Base-by-base conservation (phyloP, 2,113 vertebrate species). In the Conger conger region DNA sequence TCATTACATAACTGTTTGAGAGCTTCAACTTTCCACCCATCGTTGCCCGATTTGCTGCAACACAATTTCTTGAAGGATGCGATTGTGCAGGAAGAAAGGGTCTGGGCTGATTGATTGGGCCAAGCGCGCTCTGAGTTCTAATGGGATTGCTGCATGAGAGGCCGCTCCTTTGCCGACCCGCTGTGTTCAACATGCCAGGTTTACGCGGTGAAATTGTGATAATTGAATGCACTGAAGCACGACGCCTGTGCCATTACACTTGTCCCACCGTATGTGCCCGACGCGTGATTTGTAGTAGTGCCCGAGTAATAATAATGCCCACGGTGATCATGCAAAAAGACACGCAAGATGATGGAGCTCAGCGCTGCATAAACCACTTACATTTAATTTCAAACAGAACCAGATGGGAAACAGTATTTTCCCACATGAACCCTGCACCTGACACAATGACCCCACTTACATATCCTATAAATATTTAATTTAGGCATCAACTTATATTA, bases 161-260 rank as follows among this genome's bases (percentile, higher is more conserved):
- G 86, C 84, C 91, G 90, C 93, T 89, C 63, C 30, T 78, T 87
- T 83, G 50, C 89, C 57, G 91, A 93, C 92, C 90, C 63, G 90
- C 82, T 60, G 88, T 87, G 89, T 90, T 91, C 91, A 87, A 85
- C 83, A 79, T 87, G 89, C 91, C 90, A 90, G 87, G 79, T 90
- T 91, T 88, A 91, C 88, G 23, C 81, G 83, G 87, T 90, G 89
- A 91, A 50, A 91, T 93, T 91, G 93, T 92, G 91, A 85, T 93
- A 92, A 93, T 90, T 76, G 87, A 86, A 86, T 81, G 88, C 85
- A 87, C 89, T 42, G 86, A 88, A 88, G 92, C 83, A 88, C 88
- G 23, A 88, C 76, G 86, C 82, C 88, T 87, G 88, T 88, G 84
- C 83, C 78, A 78, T 80, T 35, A 86, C 63, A 84, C 63, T 15